Base-by-base conservation (phyloP, 1,140 invertebrate species). In the Euglossa dilemma region DNA sequence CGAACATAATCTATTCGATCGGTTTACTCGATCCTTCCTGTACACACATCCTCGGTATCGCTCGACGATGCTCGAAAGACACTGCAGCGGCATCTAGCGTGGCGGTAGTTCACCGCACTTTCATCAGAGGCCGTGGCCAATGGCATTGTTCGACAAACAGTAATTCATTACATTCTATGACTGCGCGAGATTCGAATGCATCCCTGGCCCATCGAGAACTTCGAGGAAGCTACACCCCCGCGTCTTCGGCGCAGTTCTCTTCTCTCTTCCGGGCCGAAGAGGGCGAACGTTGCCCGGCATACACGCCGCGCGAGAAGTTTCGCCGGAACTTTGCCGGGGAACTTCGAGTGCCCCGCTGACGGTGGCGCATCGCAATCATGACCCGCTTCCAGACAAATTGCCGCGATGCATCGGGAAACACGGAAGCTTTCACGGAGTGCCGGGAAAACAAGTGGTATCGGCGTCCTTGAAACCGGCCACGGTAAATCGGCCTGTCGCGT, bases 101-200 rank as follows among this genome's bases (percentile, higher is more conserved):
- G 36, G 36, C 36, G 4, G 36, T 36, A 36, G 89, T 90, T 88
- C 70, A 83, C 87, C 83, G 72, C 81, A 64, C 86, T 90, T 83
- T 76, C 80, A 67, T 52, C 77, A 83, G 78, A 80, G 80, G 64
- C 69, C 74, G 75, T 73, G 88, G 47, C 63, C 67, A 69, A 67
- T 73, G 80, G 85, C 77, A 91, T 91, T 91, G 90, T 91, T 91
- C 83, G 87, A 84, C 87, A 87, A 90, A 91, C 90, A 90, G 90
- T 90, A 91, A 91, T 91, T 91, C 90, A 91, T 91, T 91, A 89
- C 85, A 87, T 87, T 91, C 86, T 85, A 90, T 86, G 84, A 86
- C 82, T 90, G 87, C 82, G 77, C 78, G 86, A 90, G 90, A 91
- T 80, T 78, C 81, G 88, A 91, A 91, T 88, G 90, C 90, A 78